phyloP scores from a whole-genome alignment of 2,797 vertebrate species.

The Rhinichthys osculus region DNA sequence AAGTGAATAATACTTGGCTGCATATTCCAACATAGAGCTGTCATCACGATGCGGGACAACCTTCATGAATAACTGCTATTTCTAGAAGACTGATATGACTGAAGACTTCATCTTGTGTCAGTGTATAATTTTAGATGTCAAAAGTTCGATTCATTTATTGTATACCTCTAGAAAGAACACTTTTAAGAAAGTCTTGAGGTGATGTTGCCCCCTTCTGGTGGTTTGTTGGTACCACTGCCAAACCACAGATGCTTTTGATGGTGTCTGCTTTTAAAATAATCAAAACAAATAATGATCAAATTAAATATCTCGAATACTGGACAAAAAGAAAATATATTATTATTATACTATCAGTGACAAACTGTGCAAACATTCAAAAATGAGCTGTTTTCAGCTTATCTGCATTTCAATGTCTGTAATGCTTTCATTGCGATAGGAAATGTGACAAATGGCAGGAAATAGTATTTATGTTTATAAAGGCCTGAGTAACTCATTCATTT shows the following conservation, averaged over 20 bases:
- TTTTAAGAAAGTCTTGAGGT: not conserved
- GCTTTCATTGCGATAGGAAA: slow-evolving; percentile 8
- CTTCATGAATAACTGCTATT: not conserved
- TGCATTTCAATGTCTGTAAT: not conserved
- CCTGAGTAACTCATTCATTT: not conserved
- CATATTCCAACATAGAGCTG: not conserved
- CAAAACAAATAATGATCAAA: not conserved
- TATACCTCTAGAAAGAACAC: not conserved
- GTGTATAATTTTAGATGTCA: not conserved
- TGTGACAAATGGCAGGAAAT: slow-evolving; percentile 1
- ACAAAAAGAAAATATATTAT: not conserved
- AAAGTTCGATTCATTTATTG: not conserved
- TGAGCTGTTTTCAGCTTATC: not conserved
- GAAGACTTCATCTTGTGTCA: not conserved
- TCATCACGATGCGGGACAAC: not conserved
- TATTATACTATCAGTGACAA: not conserved
- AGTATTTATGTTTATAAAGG: slow-evolving; percentile 14
- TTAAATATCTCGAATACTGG: not conserved
- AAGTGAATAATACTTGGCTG: not conserved
- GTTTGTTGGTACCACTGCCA: not conserved
- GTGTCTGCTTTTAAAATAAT: not conserved
- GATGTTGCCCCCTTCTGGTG: slow-evolving; percentile 23
- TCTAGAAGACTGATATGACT: not conserved
- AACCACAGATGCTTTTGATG: not conserved
- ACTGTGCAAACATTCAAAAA: not conserved